phyloP scores from a whole-genome alignment of 2,113 vertebrate genomes.

The Epinephelus lanceolatus region DNA sequence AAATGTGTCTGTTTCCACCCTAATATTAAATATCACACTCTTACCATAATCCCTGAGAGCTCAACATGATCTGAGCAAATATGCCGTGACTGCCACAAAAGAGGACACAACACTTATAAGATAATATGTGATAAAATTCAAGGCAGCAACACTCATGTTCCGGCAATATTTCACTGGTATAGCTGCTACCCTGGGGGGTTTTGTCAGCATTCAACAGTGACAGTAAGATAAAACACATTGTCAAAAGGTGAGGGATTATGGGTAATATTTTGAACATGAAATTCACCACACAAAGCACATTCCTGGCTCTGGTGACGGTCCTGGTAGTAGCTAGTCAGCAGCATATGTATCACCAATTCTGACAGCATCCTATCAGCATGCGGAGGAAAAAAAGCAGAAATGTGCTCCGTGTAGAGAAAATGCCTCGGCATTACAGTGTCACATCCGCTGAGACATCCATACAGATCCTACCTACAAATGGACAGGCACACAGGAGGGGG shows the following conservation, averaged over 20 bases:
- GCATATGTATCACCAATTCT: constrained; percentile 27
- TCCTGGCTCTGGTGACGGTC: background rate
- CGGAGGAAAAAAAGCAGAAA: constrained; percentile 9
- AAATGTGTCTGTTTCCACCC: too few relatives aligned
- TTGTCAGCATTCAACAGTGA: constrained; percentile 33
- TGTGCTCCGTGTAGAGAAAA: constrained; percentile 26
- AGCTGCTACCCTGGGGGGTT: background rate
- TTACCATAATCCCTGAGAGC: background rate
- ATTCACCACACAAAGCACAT: constrained; percentile 32
- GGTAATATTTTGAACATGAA: constrained; percentile 23
- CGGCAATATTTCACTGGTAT: background rate
- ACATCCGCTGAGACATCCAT: background rate
- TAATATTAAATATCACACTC: background rate
- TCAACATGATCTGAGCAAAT: background rate
- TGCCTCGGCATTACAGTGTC: constrained; percentile 4
- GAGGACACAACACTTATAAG: background rate
- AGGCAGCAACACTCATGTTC: background rate
- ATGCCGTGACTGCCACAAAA: background rate
- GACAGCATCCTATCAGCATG: constrained; percentile 26
- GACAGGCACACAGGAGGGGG: background rate
- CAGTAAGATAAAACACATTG: constrained; percentile 18
- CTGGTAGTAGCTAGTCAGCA: constrained; percentile 42
- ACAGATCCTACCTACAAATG: constrained; percentile 5
- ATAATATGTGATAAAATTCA: background rate
- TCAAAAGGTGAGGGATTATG: constrained; percentile 36